phyloP scores from a whole-genome alignment of 2,113 vertebrate genomes.

The Brachyhypopomus occidentalis region DNA sequence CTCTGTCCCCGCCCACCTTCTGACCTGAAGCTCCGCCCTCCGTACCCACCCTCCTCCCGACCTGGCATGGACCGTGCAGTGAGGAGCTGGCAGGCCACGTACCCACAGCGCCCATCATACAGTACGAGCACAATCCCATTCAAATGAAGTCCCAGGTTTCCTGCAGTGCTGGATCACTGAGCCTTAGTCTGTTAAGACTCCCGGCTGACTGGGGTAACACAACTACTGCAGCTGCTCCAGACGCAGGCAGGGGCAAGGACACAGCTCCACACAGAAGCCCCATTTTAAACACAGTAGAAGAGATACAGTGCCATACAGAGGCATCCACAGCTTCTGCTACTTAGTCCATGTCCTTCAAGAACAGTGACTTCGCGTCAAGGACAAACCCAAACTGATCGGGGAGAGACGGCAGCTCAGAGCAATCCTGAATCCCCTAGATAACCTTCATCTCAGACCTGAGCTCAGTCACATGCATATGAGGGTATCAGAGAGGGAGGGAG shows the following conservation, averaged over 20 bases:
- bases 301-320: not conserved
- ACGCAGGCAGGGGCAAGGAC: too few species aligned
- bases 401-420: too few species aligned
- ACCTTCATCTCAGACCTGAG: too few species aligned
- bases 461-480: not conserved
- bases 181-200: not conserved
- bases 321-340: not conserved
- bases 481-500: not conserved
- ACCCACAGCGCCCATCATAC: not conserved
- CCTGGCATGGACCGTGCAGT: too few species aligned
- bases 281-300: not conserved
- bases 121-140: not conserved
- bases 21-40: too few species aligned
- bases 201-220: slow-evolving; percentile 11
- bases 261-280: not conserved
- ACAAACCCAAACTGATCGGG: not conserved
- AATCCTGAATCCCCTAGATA: too few species aligned
- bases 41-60: too few species aligned
- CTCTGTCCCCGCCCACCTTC: too few species aligned
- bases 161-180: not conserved
- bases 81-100: not conserved
- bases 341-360: not conserved
- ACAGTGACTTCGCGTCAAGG: not conserved
- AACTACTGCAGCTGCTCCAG: not conserved
- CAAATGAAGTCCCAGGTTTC: slow-evolving; percentile 3